Base-by-base conservation (phyloP, 2,888 invertebrate genomes). In the Mesorhabditis spiculigera region DNA sequence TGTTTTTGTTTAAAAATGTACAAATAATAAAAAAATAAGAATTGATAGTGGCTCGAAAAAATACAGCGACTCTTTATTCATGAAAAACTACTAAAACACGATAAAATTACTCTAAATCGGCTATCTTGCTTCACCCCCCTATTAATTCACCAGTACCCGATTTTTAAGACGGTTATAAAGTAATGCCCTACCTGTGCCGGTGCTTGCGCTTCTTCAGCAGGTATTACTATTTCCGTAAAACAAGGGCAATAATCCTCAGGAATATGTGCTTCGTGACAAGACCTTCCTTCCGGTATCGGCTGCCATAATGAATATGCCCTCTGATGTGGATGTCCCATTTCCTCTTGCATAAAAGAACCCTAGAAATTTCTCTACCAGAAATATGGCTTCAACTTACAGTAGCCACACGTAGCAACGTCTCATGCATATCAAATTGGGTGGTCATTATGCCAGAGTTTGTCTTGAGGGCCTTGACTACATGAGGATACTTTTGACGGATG, bases 341-440 rank as follows among this genome's bases (percentile, higher is more conserved):
- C 28, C 28, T 28, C 28, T 28, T 16, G 13, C 43, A 10, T 10
- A 8, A 42, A 8, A 13, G 44, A 43, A n/a, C 42, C 10, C 8
- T 42, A 28, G 8, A 8, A 43, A 63, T 28, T 28, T 28, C 28
- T 28, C 28, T 28, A 28, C 28, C 28, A 28, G 3, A 28, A 28
- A 28, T 28, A 28, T 28, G 28, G 28, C 28, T 28, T 28, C 28
- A 28, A 28, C 28, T 28, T 28, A 73, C 75, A 63, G 8, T 67
- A 4, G 73, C 76, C 45, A 78, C 69, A 62, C 80, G 75, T n/a
- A 71, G 67, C 41, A 82, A 67, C 8, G 86, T 87, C 69, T 84
- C 83, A 71, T 87, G 81, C 4, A 87, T 74, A 72, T 88, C 87
- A 78, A 87, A 88, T 4, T 86, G 87, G 0, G 87, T 87, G 3